Evolutionary conservation across 2,797 vertebrate genomes (phyloP), one percentile per base, ranked within the genome.

Genomic region (Lutjanus argentimaculatus): DNA sequence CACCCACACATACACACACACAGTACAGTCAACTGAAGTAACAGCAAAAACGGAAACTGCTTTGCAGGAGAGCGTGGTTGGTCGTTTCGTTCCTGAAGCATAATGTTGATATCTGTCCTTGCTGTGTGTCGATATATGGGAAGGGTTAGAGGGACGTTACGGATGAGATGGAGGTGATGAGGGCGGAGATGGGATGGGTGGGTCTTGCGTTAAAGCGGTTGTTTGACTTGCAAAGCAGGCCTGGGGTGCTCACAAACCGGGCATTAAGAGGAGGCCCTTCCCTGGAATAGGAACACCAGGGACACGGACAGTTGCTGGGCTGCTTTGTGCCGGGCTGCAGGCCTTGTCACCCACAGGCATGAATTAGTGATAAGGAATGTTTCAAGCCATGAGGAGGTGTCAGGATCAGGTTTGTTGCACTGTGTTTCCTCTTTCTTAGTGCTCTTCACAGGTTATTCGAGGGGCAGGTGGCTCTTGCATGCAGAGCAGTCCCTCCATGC

Each of bases 221-320:
- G 93, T 96, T 96, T 96, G 96, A 96, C 95, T 96, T 96, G 96
- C 95, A 96, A 96, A 96, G 91, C 90, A 95, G 95, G 86, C 75
- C 69, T 45, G 51, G 51, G 72, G 84, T 83, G 77, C 84, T 90
- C 70, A 70, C 51, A 19, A 83, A 67, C 65, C 52, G 82, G 70
- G 53, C 74, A 49, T 25, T 43, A 80, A 83, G 75, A 85, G 57
- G 62, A 77, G 82, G 80, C 72, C 88, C 86, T 78, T 88, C 72
- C 85, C 84, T 92, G 88, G 88, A 93, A 94, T 89, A 83, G 83
- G 89, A 92, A 74, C 85, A 56, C 75, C 78, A 66, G 84, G 85
- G 85, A 91, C 87, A 78, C 80, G 64, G 89, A 91, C 80, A 81
- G 79, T 84, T 85, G 79, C 82, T 45, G 75, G n/a, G 68, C 66